Conservation (phyloP, 1,140 invertebrate species). For the Drosophila bipectinata region DNA sequence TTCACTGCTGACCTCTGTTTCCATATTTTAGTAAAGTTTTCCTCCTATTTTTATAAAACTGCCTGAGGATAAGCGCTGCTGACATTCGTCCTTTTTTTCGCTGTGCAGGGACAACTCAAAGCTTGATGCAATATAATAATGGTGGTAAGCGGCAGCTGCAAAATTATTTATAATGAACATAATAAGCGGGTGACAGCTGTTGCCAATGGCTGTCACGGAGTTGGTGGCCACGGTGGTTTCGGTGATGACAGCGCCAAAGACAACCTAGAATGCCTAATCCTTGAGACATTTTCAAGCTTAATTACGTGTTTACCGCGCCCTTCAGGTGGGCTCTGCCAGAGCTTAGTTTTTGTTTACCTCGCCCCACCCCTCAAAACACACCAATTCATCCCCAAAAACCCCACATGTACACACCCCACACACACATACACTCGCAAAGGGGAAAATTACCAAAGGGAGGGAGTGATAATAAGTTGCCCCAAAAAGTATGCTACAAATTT, state of each 20-base stretch:
- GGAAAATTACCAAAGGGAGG: conserved; percentile 10
- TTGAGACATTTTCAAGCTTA: conserved; percentile 73
- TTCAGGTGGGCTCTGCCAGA: conserved; percentile 38
- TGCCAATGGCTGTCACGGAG: conserved; percentile 60
- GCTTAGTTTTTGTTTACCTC: conserved; percentile 20
- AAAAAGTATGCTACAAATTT: conserved; percentile 65
- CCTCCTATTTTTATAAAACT: neutral
- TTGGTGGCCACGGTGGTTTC: conserved; percentile 28
- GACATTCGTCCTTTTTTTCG: neutral
- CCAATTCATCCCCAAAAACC: neutral
- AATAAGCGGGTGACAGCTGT: conserved; percentile 74
- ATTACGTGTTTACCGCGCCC: conserved; percentile 75
- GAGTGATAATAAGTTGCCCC: conserved; percentile 19
- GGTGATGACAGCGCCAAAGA: conserved; percentile 65
- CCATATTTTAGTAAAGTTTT: too few relatives aligned
- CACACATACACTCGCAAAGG: neutral
- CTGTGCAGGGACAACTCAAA: neutral
- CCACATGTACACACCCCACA: conserved; percentile 3
- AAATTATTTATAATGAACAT: conserved; percentile 82
- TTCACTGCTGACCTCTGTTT: too few relatives aligned
- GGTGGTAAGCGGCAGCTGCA: conserved; percentile 55
- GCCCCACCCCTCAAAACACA: neutral
- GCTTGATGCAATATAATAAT: conserved; percentile 32
- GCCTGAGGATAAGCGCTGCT: neutral
- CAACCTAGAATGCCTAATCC: conserved; percentile 70